Evolutionary conservation across 2,113 vertebrate genomes (phyloP).

Genomic region (Motacilla tschutschensis): DNA sequence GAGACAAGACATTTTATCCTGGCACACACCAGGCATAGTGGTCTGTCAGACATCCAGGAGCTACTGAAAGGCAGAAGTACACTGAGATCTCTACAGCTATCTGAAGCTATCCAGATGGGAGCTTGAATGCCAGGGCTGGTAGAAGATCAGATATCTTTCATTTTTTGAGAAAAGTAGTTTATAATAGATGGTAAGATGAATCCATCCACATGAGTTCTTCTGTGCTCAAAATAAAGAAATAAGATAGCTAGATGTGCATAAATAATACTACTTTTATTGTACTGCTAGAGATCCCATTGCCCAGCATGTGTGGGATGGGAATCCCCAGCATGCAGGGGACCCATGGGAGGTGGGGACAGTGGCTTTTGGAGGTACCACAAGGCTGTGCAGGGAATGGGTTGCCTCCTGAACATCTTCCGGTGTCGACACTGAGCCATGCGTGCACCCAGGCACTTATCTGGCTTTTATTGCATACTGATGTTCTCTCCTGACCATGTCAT

Average conservation of each 20-base stretch:
- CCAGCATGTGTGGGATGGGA: not conserved
- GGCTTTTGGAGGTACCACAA: not conserved
- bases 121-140: not conserved
- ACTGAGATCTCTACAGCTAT: not conserved
- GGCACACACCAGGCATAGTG: accelerated
- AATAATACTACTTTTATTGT: not conserved
- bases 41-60: not conserved
- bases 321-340: accelerated
- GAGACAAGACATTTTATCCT: not conserved
- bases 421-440: accelerated
- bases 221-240: not conserved
- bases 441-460: not conserved
- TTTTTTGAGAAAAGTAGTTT: not conserved
- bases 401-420: not conserved
- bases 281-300: not conserved
- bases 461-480: not conserved
- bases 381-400: not conserved
- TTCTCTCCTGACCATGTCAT: not conserved
- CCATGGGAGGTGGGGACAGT: accelerated
- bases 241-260: not conserved
- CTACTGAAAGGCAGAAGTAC: not conserved
- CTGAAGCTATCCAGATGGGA: not conserved
- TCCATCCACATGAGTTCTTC: not conserved
- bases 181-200: not conserved
- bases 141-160: not conserved